Base-by-base conservation (phyloP, 2,888 invertebrate species). In the Tupiocoris notatus region DNA sequence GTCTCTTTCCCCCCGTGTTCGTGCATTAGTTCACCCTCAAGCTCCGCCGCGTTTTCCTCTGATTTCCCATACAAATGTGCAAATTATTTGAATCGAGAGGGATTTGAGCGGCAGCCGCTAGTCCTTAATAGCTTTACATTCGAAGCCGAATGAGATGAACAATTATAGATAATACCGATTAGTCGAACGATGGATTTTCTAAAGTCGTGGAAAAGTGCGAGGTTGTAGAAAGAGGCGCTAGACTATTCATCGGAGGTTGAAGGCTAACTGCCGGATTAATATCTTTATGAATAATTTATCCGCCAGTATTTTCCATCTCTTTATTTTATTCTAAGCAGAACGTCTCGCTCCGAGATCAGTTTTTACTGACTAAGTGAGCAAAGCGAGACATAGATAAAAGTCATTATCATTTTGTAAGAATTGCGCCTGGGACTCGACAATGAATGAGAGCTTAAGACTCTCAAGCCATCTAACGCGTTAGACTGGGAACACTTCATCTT, bases 51-150 rank as follows among this genome's bases (percentile, higher is more conserved):
- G 16, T 62, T 21, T 56, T 58, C 61, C 17, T 61, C 78, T 77
- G 79, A 79, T 80, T 80, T 79, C 79, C 79, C 78, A 80, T 80
- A 79, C 80, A 80, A 79, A 80, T 79, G 76, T 78, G 77, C 79
- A 79, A 80, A 80, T 80, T 80, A 78, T 79, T n/a, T n/a, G n/a
- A n/a, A n/a, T n/a, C n/a, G n/a, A n/a, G n/a, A n/a, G n/a, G n/a
- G n/a, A n/a, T n/a, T n/a, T n/a, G n/a, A n/a, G n/a, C n/a, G n/a
- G n/a, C n/a, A n/a, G n/a, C n/a, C n/a, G n/a, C n/a, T n/a, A n/a
- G n/a, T n/a, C n/a, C n/a, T n/a, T n/a, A n/a, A n/a, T n/a, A n/a
- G n/a, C n/a, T n/a, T n/a, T n/a, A n/a, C n/a, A n/a, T n/a, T n/a
- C n/a, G n/a, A n/a, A n/a, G n/a, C n/a, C n/a, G n/a, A n/a, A n/a